phyloP scores from a whole-genome alignment of 1,140 invertebrate species.

The Neodiprion virginianus region DNA sequence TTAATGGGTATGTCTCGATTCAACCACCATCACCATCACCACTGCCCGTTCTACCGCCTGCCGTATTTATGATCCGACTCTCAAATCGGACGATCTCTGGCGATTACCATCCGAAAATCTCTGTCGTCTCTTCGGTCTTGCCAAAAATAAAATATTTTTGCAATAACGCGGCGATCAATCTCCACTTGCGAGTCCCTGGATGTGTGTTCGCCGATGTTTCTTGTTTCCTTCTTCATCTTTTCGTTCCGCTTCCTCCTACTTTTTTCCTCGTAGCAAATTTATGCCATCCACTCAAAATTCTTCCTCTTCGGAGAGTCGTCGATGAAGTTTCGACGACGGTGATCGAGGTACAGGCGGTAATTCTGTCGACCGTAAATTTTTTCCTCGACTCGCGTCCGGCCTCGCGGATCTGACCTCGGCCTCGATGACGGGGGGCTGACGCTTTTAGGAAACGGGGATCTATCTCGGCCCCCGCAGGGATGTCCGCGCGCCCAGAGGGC shows the following conservation, averaged over 20 bases:
- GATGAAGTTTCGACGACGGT: too few species aligned
- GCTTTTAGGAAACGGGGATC: not conserved
- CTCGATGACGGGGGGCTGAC: not conserved
- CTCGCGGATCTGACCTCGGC: not conserved
- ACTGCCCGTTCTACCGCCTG: too few species aligned
- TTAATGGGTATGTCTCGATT: constrained; percentile 5
- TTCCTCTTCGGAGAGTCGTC: too few species aligned
- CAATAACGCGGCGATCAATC: not conserved
- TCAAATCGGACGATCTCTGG: not conserved
- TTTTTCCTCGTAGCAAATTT: too few species aligned
- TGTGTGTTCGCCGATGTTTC: too few species aligned
- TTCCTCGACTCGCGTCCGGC: not conserved
- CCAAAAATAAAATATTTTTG: not conserved
- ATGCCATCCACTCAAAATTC: too few species aligned
- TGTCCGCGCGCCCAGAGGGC: constrained; percentile 29
- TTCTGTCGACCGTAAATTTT: not conserved
- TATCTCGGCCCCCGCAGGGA: not conserved
- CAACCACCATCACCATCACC: not conserved
- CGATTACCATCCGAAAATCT: too few species aligned
- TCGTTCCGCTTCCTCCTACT: too few species aligned
- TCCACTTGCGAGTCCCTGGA: too few species aligned
- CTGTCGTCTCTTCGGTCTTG: too few species aligned
- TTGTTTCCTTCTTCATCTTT: too few species aligned
- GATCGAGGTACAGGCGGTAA: too few species aligned
- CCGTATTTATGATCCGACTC: not conserved